Base-by-base conservation (phyloP, 2,888 invertebrate genomes). In the Sclerodermus sp. region DNA sequence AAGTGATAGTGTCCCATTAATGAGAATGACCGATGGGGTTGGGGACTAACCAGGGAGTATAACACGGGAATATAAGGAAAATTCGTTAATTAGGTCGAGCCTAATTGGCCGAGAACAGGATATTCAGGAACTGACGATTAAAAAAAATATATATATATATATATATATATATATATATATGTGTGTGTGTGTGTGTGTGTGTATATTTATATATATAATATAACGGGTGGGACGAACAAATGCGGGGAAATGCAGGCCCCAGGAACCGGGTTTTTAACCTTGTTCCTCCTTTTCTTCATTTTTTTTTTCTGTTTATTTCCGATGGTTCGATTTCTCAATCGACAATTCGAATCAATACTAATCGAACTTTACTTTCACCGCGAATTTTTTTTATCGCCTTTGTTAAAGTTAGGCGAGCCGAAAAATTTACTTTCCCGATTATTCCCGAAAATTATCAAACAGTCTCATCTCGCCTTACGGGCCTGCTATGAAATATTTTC, bases 401-500 rank as follows among this genome's bases (percentile, higher is more conserved):
- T 8, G 23, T 23, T 23, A 23, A 23, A 23, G 4, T 23, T 23
- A 5, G 23, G 23, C 23, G 23, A 5, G 23, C 23, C 23, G 8
- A n/a, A n/a, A n/a, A n/a, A n/a, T n/a, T n/a, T 23, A 5, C 23
- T 5, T 23, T 23, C 23, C 23, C 23, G 23, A 23, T 23, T 23
- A 23, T 23, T 23, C 23, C 23, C 23, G 8, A 23, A 23, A 8
- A 6, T 31, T 31, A 1, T 9, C 40, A 5, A 15, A 8, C 40
- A 14, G 16, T 15, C 40, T 23, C 23, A 23, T 40, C n/a, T n/a
- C 45, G 42, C 40, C 41, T 51, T 49, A 50, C 61, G 52, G 53
- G 53, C 57, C 63, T 56, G 55, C 60, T 57, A 57, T 51, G 64
- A 66, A 67, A 66, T 70, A 68, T 70, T 57, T 58, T 69, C 68